Evolutionary conservation across 2,888 invertebrate genomes (phyloP), one percentile per base, ranked within the genome.

Genomic region (Julus scanicus): DNA sequence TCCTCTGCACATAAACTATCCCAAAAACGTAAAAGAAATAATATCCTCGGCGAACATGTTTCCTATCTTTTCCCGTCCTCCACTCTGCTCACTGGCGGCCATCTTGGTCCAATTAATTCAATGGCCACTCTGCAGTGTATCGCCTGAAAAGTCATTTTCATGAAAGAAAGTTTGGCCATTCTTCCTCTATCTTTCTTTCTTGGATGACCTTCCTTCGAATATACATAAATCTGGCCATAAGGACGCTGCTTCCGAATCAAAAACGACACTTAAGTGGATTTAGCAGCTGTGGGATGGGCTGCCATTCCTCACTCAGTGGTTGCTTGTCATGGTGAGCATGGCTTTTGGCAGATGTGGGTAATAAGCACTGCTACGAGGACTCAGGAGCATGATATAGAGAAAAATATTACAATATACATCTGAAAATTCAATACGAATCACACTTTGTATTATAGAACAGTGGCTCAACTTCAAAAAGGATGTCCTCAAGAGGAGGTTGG

Each of bases 1-100:
- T 80, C 80, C 80, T 80, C 80, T 80, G 29, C 80, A 80, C 80
- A 80, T 80, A 80, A 80, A 80, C 80, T 80, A 80, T 80, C 80
- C 80, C 80, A 37, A 80, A 80, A 80, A 80, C 80, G 80, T 80
- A 80, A 80, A 80, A 80, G 37, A 80, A 80, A 80, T 80, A 80
- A 80, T 80, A 80, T 80, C 80, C 13, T 80, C 37, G 80, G 9
- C 1, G 80, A 80, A 80, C 80, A 80, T 80, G 80, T 80, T 80
- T 13, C 37, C 29, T 80, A 80, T 80, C 80, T 80, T 80, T 29
- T 80, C 29, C 80, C 29, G 80, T 29, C 13, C 80, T 80, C 80
- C 13, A 37, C 80, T 20, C 9, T 20, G 63, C 9, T n/a, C 63
- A 6, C 20, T 9, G 80, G 13, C 80, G 37, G 80, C 80, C 80